Evolutionary conservation across 2,113 vertebrate genomes (phyloP).

Genomic region (Paramormyrops kingsleyae): DNA sequence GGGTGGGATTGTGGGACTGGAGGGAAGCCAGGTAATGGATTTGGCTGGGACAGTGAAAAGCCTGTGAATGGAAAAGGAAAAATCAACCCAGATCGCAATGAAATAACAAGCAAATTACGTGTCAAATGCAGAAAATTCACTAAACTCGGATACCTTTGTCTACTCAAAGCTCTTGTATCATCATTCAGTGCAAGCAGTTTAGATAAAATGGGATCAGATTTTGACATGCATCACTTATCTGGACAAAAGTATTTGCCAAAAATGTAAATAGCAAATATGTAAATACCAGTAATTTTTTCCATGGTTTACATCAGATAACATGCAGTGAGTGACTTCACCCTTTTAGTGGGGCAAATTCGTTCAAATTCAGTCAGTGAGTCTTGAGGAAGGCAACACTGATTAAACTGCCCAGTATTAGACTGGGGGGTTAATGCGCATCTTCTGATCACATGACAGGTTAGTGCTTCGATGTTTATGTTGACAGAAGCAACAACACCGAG

Average conservation of each 20-base stretch:
- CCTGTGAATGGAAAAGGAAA: constrained; percentile 40
- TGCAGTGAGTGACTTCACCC: neutral
- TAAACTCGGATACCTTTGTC: neutral
- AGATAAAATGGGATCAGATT: neutral
- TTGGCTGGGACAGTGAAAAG: constrained; percentile 44
- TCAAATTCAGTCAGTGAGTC: neutral
- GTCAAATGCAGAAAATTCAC: neutral
- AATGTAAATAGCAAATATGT: neutral
- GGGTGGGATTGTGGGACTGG: constrained; percentile 45
- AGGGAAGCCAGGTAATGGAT: constrained; percentile 47
- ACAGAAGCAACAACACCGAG: neutral
- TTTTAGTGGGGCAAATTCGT: neutral
- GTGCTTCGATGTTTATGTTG: neutral
- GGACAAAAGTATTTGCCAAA: neutral
- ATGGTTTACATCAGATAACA: neutral
- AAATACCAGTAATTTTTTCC: neutral
- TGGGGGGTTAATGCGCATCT: neutral
- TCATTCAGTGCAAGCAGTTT: neutral
- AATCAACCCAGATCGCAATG: neutral
- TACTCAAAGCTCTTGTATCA: neutral
- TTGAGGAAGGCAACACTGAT: neutral
- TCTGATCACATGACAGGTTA: neutral
- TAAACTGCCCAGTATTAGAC: neutral
- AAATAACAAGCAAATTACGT: neutral
- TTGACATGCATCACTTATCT: neutral